Percentiles rank a stretch among this genome's conserved stretches.
Conservation (phyloP, 1,140 invertebrate genomes). For the Aphaenogaster ashmeadi region DNA sequence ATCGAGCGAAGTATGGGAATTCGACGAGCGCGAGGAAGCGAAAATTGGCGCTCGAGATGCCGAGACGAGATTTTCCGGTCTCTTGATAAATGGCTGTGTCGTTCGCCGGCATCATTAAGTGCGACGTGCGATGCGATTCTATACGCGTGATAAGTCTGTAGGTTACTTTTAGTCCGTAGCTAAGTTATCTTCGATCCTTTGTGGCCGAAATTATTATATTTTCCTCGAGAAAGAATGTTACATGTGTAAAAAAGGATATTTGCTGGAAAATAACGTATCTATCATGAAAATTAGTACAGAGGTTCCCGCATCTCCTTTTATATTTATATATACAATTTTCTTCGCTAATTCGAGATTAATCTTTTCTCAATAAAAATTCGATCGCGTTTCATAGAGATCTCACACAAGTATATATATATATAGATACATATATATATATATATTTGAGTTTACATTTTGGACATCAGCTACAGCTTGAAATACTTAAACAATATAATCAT, state of each 20-base stretch:
- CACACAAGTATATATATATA: neutral
- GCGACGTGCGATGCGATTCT: slow-evolving; percentile 41
- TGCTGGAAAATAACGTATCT: neutral
- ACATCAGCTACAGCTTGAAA: neutral
- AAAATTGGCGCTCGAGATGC: neutral
- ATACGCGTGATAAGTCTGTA: slow-evolving; percentile 26
- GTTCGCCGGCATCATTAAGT: slow-evolving; percentile 22
- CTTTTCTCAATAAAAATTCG: neutral
- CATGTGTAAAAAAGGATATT: neutral
- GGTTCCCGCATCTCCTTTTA: neutral
- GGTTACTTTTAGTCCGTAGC: slow-evolving; percentile 10
- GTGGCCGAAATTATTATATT: slow-evolving; percentile 1
- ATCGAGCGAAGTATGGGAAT: neutral
- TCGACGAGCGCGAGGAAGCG: slow-evolving; percentile 6
- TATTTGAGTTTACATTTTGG: neutral
- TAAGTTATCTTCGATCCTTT: slow-evolving; percentile 12
- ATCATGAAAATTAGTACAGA: neutral
- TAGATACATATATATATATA: neutral
- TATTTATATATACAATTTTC: neutral
- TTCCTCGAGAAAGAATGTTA: neutral
- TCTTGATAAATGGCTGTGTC: slow-evolving; percentile 48
- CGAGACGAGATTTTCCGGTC: neutral
- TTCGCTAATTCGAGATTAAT: neutral
- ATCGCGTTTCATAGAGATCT: slow-evolving; percentile 7
- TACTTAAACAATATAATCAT: slow-evolving; percentile 8